Conservation (phyloP, 1,140 invertebrate species). For the Schlechtendalia chinensis region DNA sequence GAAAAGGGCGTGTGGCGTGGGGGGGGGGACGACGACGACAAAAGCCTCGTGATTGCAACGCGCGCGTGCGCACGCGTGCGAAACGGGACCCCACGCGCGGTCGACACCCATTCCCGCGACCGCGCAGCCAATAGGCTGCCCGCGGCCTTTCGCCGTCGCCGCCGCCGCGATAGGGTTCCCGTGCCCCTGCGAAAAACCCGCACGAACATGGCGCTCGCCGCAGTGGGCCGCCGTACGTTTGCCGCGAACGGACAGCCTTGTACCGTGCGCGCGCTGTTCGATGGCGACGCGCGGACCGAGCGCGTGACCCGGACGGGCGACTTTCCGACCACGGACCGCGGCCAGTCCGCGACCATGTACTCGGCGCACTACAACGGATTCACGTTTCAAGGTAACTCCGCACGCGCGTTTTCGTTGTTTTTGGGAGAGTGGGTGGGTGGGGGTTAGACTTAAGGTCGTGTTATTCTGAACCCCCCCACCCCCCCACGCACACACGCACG, state of each 20-base stretch:
- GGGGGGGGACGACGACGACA: no score
- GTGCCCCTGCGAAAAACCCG: conserved; percentile 36
- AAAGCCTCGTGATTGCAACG: background rate
- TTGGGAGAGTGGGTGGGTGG: no score
- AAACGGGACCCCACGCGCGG: conserved; percentile 39
- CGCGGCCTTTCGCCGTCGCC: conserved; percentile 22
- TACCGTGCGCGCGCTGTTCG: no score
- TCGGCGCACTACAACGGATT: conserved; percentile 39
- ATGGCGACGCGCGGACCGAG: no score
- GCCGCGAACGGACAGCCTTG: background rate
- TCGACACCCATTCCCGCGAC: conserved; percentile 40
- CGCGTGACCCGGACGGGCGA: background rate
- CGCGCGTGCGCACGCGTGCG: background rate
- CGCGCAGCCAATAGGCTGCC: conserved; percentile 14
- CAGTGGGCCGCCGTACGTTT: background rate
- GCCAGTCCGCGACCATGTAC: background rate
- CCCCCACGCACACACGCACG: no score
- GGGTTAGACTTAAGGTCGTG: no score
- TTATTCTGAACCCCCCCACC: no score
- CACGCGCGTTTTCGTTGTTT: no score
- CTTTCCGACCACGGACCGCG: background rate
- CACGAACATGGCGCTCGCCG: conserved; percentile 20
- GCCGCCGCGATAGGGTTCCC: conserved; percentile 26
- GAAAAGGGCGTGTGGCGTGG: background rate
- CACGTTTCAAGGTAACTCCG: conserved; percentile 35